Base-by-base conservation (phyloP, 2,888 invertebrate genomes). In the Eupithecia vulgata region DNA sequence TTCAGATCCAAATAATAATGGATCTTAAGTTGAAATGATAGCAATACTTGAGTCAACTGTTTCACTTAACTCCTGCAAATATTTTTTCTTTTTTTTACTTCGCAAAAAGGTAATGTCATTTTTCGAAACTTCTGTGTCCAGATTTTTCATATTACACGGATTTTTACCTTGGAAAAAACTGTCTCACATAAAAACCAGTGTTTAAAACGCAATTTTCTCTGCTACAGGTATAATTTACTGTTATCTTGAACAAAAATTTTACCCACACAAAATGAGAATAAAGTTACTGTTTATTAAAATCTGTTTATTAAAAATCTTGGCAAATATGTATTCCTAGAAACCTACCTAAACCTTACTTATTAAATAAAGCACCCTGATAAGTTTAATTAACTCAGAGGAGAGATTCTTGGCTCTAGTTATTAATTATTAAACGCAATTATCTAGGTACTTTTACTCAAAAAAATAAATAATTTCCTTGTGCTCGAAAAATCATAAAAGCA, bases 281-380 rank as follows among this genome's bases (percentile, higher is more conserved):
- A 78, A 68, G 68, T 62, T 67, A 73, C 73, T 72, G 68, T 72
- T 81, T 82, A 82, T 84, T 81, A 85, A 82, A 82, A 81, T 77
- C 80, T 79, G 77, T 80, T 62, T 62, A 62, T 62, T 62, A 62
- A 64, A 64, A 64, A 61, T 34, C 25, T 57, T 57, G 21, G 57
- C 57, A 57, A 57, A 57, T 25, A 12, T 25, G 4, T 6, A 10
- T 21, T 25, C 21, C 57, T 25, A 25, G 57, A 57, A 57, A 57
- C 5, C 1, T 52, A 52, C 52, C 21, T 52, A 4, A 10, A 12
- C 57, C 57, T 25, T 13, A 57, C 21, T 13, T 57, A 52, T 52
- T 52, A 21, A 21, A 21, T 52, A 21, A 25, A 21, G 13, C 57
- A 13, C 12, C 12, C 3, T 57, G n/a, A 57, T 21, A 25, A 25